Conservation (phyloP, 1,140 invertebrate genomes). For the Callitettix versicolor region DNA sequence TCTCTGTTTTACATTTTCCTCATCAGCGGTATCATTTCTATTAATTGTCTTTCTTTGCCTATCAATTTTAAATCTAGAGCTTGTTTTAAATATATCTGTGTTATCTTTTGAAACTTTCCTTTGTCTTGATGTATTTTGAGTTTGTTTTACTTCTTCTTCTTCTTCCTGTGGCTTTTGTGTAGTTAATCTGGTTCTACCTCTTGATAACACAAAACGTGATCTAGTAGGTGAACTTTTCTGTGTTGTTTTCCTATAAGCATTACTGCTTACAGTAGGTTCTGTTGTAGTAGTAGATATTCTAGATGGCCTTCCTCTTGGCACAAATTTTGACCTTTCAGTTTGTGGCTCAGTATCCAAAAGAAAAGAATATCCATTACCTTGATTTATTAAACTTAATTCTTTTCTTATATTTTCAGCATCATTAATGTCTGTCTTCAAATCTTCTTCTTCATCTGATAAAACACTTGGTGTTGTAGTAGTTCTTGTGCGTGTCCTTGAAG, state of each 20-base stretch:
- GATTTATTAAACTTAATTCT: too few relatives aligned
- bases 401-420: too few relatives aligned
- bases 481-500: not conserved
- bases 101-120: not conserved
- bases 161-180: conserved; percentile 1
- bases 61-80: conserved; percentile 1
- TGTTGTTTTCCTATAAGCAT: not conserved
- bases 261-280: too few relatives aligned
- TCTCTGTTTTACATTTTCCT: not conserved
- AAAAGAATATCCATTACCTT: too few relatives aligned
- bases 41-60: conserved; percentile 1
- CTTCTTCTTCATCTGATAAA: not conserved
- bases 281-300: conserved; percentile 7
- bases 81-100: not conserved
- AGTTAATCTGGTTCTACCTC: conserved; percentile 3
- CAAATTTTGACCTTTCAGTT: not conserved
- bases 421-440: not conserved
- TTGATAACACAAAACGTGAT: conserved; percentile 3
- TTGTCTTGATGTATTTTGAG: not conserved
- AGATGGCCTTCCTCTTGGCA: conserved; percentile 8
- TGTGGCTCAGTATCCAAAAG: too few relatives aligned
- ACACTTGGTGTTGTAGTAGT: not conserved
- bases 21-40: not conserved
- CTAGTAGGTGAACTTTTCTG: not conserved
- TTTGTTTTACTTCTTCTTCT: not conserved